These are phyloP conservation scores for Chrysemys picta DNA, from an alignment of 2,113 vertebrate species.

Conservation along the genomic window DNA sequence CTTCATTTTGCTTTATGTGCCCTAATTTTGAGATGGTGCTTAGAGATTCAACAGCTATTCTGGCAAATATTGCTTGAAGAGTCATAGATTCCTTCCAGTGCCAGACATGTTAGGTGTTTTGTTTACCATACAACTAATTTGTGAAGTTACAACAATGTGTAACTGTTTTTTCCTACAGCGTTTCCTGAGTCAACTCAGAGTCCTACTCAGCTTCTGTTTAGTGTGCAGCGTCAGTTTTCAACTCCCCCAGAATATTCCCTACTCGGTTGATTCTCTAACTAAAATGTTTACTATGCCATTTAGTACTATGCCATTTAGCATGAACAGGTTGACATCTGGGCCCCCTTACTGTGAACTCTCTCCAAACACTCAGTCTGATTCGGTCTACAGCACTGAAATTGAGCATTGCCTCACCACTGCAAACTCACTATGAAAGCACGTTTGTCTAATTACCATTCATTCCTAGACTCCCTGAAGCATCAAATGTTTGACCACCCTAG, in stretches of 20 bases:
- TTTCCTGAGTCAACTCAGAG: background rate
- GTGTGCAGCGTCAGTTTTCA: background rate
- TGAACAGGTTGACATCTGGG: rapidly evolving
- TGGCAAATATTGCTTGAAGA: background rate
- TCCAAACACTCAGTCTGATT: background rate
- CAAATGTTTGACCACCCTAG: background rate
- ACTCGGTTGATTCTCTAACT: background rate
- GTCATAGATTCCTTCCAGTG: background rate
- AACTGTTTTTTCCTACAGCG: background rate
- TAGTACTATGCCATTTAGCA: background rate
- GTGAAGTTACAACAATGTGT: background rate
- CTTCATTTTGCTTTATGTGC: background rate
- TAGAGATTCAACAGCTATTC: background rate
- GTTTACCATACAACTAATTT: background rate
- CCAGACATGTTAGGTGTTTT: background rate
- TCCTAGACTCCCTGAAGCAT: background rate
- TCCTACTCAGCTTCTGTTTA: background rate
- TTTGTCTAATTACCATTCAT: background rate
- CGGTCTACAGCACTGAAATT: background rate
- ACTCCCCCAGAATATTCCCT: background rate
- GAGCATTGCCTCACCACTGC: background rate
- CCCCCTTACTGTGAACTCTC: background rate
- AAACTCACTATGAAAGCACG: background rate
- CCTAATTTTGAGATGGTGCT: background rate
- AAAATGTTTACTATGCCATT: background rate